phyloP scores from a whole-genome alignment of 2,113 vertebrate species.

The Poecilia latipinna region DNA sequence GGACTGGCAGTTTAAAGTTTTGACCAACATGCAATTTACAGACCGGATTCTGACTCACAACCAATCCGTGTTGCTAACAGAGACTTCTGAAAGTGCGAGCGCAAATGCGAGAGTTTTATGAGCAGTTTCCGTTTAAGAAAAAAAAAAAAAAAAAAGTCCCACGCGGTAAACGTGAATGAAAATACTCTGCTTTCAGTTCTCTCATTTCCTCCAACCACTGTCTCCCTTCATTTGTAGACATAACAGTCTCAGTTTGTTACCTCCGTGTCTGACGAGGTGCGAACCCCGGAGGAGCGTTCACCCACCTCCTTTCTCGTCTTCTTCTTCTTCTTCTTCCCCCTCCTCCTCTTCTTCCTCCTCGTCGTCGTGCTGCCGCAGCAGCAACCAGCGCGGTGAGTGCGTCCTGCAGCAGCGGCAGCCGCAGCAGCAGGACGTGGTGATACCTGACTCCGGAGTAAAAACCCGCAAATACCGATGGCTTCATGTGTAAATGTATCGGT shows the following conservation, averaged over 20 bases:
- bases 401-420: conserved; percentile 58
- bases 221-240: conserved; percentile 22
- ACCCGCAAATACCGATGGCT: conserved; percentile 36
- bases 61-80: conserved; percentile 13
- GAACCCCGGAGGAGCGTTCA: conserved; percentile 51
- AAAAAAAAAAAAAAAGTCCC: conserved; percentile 13
- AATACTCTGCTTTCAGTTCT: neutral
- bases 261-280: conserved; percentile 50
- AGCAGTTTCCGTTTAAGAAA: conserved; percentile 23
- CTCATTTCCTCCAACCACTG: conserved; percentile 7
- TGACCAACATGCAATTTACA: neutral
- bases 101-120: conserved; percentile 36
- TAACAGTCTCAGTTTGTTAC: conserved; percentile 49
- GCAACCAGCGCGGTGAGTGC: conserved; percentile 44
- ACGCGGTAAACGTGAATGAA: neutral
- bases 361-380: conserved; percentile 61
- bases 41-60: conserved; percentile 43
- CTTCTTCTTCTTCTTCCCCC: conserved; percentile 8
- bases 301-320: conserved; percentile 30
- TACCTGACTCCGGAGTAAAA: conserved; percentile 4
- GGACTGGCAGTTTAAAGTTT: conserved; percentile 4
- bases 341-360: conserved; percentile 29
- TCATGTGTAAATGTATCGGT: conserved; percentile 53
- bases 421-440: conserved; percentile 24
- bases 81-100: conserved; percentile 31